Evolutionary conservation across 2,113 vertebrate genomes (phyloP), one percentile per base, ranked within the genome.

Genomic region (Hepsetus odoe): DNA sequence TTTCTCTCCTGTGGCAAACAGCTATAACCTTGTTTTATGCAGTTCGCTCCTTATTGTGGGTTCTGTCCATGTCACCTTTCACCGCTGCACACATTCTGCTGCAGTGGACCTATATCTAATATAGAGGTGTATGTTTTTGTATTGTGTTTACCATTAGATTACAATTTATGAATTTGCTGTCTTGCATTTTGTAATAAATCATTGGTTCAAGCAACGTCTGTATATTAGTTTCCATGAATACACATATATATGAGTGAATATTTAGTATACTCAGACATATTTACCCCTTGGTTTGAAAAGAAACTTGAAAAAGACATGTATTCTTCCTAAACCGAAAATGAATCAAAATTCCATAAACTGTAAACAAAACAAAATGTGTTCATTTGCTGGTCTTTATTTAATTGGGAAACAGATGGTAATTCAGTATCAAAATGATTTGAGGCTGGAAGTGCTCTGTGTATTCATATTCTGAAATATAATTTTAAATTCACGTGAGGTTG

Each of bases 121-220:
- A 82, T 59, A 85, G 80, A 87, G 81, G 79, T 84, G 85, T 69
- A 85, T 51, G 83, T 88, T 88, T 86, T 87, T 89, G 64, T 90
- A 74, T 91, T 84, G 90, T 92, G 91, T 92, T 92, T 90, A 86
- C 86, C 82, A 81, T 88, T 91, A 91, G 91, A 88, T 85, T 84
- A 86, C 82, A 79, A 82, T 88, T 87, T 83, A 88, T 84, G 85
- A 91, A 87, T 89, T 72, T 65, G 88, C 76, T 86, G 87, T 91
- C 88, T 89, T 89, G 84, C 79, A 73, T 90, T 55, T 93, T 92
- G 87, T 91, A 93, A 92, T 93, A 93, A 93, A 92, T 72, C 77
- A 84, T 85, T 83, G 69, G 64, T 82, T 71, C 85, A 89, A 85
- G 22, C 77, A 76, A n/a, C 20, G 49, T 71, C 67, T 79, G 30